Base-by-base conservation (phyloP, 2,888 invertebrate genomes). In the Rotaria macrura region DNA sequence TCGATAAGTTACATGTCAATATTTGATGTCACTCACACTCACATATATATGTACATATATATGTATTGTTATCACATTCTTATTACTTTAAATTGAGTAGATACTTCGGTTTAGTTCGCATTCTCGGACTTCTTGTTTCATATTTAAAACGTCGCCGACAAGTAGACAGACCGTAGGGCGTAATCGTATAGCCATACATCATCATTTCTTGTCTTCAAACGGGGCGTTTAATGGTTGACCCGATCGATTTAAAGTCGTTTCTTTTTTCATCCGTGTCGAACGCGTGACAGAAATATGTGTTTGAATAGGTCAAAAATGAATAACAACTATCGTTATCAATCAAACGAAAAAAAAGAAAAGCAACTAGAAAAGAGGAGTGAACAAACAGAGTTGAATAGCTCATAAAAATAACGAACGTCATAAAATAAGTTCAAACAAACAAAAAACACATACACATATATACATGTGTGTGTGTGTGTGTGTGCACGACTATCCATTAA, bases 201-300 rank as follows among this genome's bases (percentile, higher is more conserved):
- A 65, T 65, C 65, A 65, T 65, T 65, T 65, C 65, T 65, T 65
- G 65, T 65, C 65, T 65, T 65, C 65, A 65, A 65, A 65, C 65
- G 34, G 34, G 34, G 65, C 65, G 65, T 65, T 34, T 65, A 65
- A 65, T 65, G 34, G 65, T 34, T 65, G 65, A 65, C 65, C 65
- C 65, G 65, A 65, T 65, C 65, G 65, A 65, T 65, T 65, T 65
- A 29, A 65, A 65, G 65, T 65, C 34, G 65, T 65, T 65, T 65
- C 65, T 65, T 34, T 65, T 65, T 65, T 65, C 65, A 65, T 65
- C 65, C 65, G 65, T 65, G 29, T 65, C 65, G 65, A 65, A 65
- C 34, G 65, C 65, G 65, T 65, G 65, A 65, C 65, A 65, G 65
- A 65, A 65, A 65, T 65, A 65, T 65, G 65, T 65, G 65, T 65